phyloP scores from a whole-genome alignment of 1,140 invertebrate genomes.

The Ceratosolen solmsi region DNA sequence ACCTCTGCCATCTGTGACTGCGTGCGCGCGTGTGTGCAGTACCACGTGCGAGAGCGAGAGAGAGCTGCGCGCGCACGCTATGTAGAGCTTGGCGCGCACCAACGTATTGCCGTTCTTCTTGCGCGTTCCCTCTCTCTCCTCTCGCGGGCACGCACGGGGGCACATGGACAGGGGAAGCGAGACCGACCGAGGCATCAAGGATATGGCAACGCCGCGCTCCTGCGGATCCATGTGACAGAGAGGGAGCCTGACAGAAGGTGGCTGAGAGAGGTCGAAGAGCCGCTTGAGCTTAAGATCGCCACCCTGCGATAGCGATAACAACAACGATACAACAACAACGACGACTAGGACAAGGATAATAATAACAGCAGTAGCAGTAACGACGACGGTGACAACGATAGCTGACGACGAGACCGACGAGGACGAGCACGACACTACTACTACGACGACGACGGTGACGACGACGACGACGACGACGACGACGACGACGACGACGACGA shows the following conservation, averaged over 20 bases:
- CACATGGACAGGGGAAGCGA: slow-evolving; percentile 14
- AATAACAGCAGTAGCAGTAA: neutral
- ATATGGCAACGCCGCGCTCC: slow-evolving; percentile 40
- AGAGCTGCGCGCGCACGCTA: neutral
- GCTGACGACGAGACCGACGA: neutral
- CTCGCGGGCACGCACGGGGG: no score
- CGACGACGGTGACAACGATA: neutral
- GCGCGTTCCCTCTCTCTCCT: no score
- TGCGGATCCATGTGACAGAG: slow-evolving; percentile 70
- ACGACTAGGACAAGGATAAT: neutral
- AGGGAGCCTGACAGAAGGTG: slow-evolving; percentile 55
- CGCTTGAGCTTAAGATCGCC: slow-evolving; percentile 44
- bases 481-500: neutral
- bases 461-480: neutral
- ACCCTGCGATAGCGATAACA: slow-evolving; percentile 52
- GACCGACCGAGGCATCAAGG: neutral
- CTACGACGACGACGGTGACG: neutral
- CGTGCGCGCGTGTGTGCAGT: neutral
- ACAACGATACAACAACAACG: neutral
- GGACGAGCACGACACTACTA: neutral
- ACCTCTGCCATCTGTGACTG: no score
- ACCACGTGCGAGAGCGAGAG: slow-evolving; percentile 37
- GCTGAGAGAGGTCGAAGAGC: slow-evolving; percentile 57
- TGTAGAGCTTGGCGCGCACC: neutral
- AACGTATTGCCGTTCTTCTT: neutral